Evolutionary conservation across 2,113 vertebrate genomes (phyloP), one percentile per base, ranked within the genome.

Genomic region (Peucedramus taeniatus): DNA sequence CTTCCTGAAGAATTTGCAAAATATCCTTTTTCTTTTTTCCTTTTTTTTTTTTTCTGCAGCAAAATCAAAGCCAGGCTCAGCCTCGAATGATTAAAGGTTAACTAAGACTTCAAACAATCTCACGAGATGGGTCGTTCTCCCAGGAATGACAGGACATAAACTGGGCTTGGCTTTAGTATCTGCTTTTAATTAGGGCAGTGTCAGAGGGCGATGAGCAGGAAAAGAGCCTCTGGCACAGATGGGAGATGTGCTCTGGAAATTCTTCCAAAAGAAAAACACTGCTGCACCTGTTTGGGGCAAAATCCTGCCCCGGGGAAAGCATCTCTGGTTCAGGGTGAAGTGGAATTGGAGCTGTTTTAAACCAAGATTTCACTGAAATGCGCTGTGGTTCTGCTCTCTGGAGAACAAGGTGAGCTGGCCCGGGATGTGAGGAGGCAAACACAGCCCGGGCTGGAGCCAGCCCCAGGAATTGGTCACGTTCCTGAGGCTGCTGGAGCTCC

Each of bases 251-350:
- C 66, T 13, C 68, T 89, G 90, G 64, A 91, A 86, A 83, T n/a
- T 42, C 92, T 39, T 50, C 0, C 4, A 71, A 63, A 91, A 86
- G 78, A 45, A 68, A 77, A 90, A 64, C 22, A 80, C 50, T 51
- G 72, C 92, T 95, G 87, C 97, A 96, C 92, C 94, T 96, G 97
- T 65, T 96, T 47, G 54, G 76, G 72, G 75, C 86, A 94, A 79
- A 79, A 39, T 1, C 37, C 68, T n/a, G 15, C 18, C 21, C 39
- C 8, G 13, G 87, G 95, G 89, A 87, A 77, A 86, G 84, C 2
- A 7, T 40, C 72, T 93, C 7, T 8, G 81, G 83, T 26, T 82
- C 10, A 70, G 92, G 84, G 76, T 22, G 90, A 94, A 83, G 94
- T 19, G 86, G 89, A 91, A 80, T 50, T 59, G 81, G 94, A 93